Percentiles rank a stretch among this genome's conserved stretches.
These are phyloP conservation scores for Polydrusus tereticollis DNA, from an alignment of 2,888 invertebrate genomes.

Conservation along the genomic window DNA sequence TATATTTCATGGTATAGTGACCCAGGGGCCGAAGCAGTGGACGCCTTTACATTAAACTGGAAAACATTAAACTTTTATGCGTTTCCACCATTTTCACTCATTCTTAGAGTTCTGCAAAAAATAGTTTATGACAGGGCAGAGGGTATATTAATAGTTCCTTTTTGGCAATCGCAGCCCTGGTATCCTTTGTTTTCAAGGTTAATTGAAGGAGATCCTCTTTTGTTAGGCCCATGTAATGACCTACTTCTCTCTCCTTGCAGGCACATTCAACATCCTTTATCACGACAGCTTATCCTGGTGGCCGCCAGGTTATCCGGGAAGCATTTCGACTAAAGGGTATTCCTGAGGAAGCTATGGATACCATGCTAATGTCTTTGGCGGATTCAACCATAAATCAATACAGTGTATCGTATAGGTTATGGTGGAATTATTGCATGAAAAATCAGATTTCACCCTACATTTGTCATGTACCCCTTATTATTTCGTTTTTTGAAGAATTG, in stretches of 20 bases:
- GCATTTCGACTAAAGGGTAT: conserved; percentile 26
- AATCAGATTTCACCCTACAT: conserved; percentile 7
- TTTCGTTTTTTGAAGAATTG: too few species aligned
- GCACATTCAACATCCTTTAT: conserved; percentile 24
- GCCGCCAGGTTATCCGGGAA: conserved; percentile 36
- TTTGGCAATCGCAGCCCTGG: conserved; percentile 39
- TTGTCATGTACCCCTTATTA: too few species aligned
- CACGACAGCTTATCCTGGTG: conserved; percentile 42
- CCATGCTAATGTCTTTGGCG: conserved; percentile 48
- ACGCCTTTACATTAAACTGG: conserved; percentile 48
- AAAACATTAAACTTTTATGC: conserved; percentile 44
- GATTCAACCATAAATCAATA: conserved; percentile 53
- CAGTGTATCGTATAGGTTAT: conserved; percentile 46
- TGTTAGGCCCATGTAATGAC: conserved; percentile 19
- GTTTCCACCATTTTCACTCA: conserved; percentile 47
- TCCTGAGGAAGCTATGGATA: conserved; percentile 42
- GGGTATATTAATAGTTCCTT: conserved; percentile 40
- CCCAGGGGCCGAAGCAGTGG: conserved; percentile 37
- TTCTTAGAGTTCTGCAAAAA: conserved; percentile 26
- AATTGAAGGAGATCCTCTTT: conserved; percentile 5
- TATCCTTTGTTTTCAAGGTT: conserved; percentile 37
- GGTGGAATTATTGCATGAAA: conserved; percentile 51
- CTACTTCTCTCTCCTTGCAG: conserved; percentile 27
- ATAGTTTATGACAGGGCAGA: conserved; percentile 26
- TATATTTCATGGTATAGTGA: neutral